Percentiles rank a stretch among this genome's conserved stretches.
Evolutionary conservation across 2,797 vertebrate genomes (phyloP).

Genomic region (Gymnothorax reevesii): DNA sequence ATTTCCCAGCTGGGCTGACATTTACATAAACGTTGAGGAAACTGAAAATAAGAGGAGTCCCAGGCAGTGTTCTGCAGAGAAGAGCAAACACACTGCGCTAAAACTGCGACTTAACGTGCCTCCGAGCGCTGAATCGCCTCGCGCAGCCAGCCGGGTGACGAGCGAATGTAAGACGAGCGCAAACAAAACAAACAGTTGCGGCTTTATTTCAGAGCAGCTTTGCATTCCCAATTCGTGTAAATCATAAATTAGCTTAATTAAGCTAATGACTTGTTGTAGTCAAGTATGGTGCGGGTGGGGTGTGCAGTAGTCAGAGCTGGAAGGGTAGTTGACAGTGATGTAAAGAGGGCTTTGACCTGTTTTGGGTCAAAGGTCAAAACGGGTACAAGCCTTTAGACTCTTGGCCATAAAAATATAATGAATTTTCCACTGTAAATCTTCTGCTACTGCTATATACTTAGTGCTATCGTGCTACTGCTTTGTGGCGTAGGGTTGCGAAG

Average conservation of each 20-base stretch:
- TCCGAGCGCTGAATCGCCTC: background rate
- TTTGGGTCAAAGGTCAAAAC: background rate
- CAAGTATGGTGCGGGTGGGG: too few relatives aligned
- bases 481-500: too few relatives aligned
- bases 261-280: too few relatives aligned
- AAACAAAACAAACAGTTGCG: background rate
- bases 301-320: background rate
- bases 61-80: background rate
- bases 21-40: background rate
- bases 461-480: background rate
- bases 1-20: background rate
- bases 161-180: background rate
- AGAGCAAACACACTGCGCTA: background rate
- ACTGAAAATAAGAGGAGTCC: background rate
- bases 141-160: too few relatives aligned
- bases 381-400: background rate
- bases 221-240: background rate
- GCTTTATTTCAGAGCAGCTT: background rate
- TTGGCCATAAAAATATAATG: background rate
- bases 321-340: background rate
- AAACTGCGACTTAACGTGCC: background rate
- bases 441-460: background rate
- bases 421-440: background rate
- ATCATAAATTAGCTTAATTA: background rate
- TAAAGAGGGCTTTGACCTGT: background rate